phyloP scores from a whole-genome alignment of 1,140 invertebrate species.

The Temnothorax curvispinosus region DNA sequence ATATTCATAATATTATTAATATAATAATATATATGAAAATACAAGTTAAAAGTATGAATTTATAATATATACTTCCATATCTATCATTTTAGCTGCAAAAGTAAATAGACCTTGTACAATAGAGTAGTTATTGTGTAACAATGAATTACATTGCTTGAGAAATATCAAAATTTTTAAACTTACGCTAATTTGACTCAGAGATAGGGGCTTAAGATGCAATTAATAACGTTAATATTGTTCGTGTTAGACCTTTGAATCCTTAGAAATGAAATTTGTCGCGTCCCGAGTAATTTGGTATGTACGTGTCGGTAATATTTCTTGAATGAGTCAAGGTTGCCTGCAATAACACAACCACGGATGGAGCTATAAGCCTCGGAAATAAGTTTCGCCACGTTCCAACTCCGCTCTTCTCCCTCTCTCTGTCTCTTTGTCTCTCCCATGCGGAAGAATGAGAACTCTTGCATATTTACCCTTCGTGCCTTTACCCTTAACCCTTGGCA shows the following conservation, averaged over 20 bases:
- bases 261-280: constrained; percentile 11
- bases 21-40: background rate
- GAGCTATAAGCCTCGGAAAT: constrained; percentile 63
- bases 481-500: constrained; percentile 51
- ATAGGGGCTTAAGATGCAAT: background rate
- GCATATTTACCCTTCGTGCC: constrained; percentile 72
- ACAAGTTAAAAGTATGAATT: background rate
- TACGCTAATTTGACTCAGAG: background rate
- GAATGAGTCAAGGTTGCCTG: constrained; percentile 55
- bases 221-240: constrained; percentile 8
- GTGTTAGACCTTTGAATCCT: constrained; percentile 13
- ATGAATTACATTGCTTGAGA: background rate
- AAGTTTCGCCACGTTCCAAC: constrained; percentile 65
- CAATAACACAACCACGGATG: constrained; percentile 65
- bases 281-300: constrained; percentile 49
- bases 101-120: background rate
- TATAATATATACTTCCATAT: background rate
- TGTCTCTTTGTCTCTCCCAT: background rate
- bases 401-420: background rate
- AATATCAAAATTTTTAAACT: background rate
- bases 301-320: constrained; percentile 57
- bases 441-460: constrained; percentile 44
- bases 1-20: background rate
- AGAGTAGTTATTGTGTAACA: background rate
- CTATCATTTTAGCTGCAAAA: background rate